Evolutionary conservation across 2,888 invertebrate genomes (phyloP), one percentile per base, ranked within the genome.

Genomic region (Caenorhabditis drosophilae): DNA sequence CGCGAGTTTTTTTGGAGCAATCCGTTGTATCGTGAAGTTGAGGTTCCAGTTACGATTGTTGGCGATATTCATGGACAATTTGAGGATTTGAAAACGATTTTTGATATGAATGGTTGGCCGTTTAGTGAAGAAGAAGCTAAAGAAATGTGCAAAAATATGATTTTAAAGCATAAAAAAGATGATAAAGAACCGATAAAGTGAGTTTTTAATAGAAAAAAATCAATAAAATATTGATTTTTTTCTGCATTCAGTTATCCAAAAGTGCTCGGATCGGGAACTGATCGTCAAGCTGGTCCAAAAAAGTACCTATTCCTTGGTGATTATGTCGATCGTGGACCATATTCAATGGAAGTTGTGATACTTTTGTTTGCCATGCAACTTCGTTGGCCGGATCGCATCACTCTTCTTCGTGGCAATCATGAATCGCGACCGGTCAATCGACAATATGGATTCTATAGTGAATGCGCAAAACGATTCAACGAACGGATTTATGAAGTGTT

Each of bases 31-130:
- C 35, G 56, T 47, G 34, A 77, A 66, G 94, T 98, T 45, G 91
- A 91, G 75, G 92, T 93, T 64, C 97, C 97, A 73, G 96, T 98
- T 74, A 97, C 96, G 48, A 94, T 98, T 61, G 97, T 96, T 86
- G 97, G 97, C 26, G 97, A 98, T 86, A 97, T 98, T 84, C 97
- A 98, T 87, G 97, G 97, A 60, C 97, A 95, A 90, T 95, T 93
- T 50, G 73, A 75, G 31, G 78, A 78, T 59, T 60, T 78, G 48
- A 59, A 70, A 18, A 69, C 67, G 31, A 56, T 79, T 53, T 72
- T 79, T 61, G 61, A 64, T 45, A 69, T 77, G 59, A 78, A 79
- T 46, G 79, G 79, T 35, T 70, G 53, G 51, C 70, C 70, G 25
- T 53, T 56, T 16, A 55, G 46, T 27, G 60, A 66, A 12, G 66